Evolutionary conservation across 2,113 vertebrate genomes (phyloP).

Genomic region (Aldabrachelys gigantea): DNA sequence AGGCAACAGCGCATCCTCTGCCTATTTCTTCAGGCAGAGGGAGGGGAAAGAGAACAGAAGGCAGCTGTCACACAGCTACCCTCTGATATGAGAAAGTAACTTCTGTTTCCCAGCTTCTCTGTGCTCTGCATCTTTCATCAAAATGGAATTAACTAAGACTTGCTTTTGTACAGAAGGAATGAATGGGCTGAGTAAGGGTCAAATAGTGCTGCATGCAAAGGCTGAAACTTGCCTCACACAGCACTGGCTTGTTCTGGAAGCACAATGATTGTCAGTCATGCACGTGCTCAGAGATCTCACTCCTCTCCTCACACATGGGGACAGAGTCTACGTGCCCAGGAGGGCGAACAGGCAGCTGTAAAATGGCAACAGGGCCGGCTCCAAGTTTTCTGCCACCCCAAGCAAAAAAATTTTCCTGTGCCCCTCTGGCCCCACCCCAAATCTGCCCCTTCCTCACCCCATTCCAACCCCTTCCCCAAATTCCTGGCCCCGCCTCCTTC

Average conservation of each 20-base stretch:
- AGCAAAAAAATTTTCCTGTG: too few relatives aligned
- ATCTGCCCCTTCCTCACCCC: too few relatives aligned
- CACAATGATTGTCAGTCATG: not conserved
- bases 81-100: conserved; percentile 65
- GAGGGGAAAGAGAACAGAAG: conserved; percentile 69
- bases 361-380: not conserved
- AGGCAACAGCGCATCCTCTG: conserved; percentile 27
- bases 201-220: conserved; percentile 61
- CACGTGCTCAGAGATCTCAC: not conserved
- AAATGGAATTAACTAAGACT: conserved; percentile 64
- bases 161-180: conserved; percentile 62
- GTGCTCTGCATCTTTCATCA: conserved; percentile 57
- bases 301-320: conserved; percentile 30
- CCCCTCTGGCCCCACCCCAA: too few relatives aligned
- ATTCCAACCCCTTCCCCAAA: too few relatives aligned
- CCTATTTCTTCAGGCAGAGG: conserved; percentile 15
- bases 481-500: too few relatives aligned
- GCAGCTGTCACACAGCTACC: conserved; percentile 68
- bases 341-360: not conserved
- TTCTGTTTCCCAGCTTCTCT: conserved; percentile 70
- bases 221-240: conserved; percentile 55
- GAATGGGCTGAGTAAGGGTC: conserved; percentile 56
- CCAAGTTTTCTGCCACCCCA: too few relatives aligned
- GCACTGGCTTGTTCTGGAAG: conserved; percentile 48
- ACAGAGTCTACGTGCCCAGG: conserved; percentile 35